phyloP scores from a whole-genome alignment of 2,113 vertebrate species.

The Nannobrachium achirus region DNA sequence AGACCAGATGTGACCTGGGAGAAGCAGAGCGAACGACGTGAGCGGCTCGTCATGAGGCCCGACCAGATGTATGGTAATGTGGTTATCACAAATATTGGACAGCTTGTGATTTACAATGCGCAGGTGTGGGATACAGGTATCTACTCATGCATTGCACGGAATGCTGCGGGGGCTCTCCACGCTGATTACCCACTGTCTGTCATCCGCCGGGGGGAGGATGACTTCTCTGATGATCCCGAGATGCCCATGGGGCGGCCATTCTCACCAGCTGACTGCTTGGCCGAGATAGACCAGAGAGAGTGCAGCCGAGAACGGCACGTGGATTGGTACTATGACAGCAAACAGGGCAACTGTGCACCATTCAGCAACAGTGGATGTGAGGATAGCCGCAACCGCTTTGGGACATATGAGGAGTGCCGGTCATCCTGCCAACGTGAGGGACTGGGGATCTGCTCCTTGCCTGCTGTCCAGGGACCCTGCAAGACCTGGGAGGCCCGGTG shows the following conservation, averaged over 20 bases:
- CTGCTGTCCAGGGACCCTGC: conserved; percentile 93
- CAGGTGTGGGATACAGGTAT: conserved; percentile 90
- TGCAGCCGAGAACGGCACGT: conserved; percentile 82
- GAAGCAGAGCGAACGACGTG: conserved; percentile 88
- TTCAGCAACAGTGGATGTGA: conserved; percentile 86
- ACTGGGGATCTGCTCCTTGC: conserved; percentile 83
- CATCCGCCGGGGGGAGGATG: conserved; percentile 72
- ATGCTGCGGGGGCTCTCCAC: conserved; percentile 85
- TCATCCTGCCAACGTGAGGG: conserved; percentile 83
- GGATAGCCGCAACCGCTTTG: conserved; percentile 85
- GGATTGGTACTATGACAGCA: conserved; percentile 90
- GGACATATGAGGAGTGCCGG: conserved; percentile 91
- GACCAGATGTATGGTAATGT: conserved; percentile 98
- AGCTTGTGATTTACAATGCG: conserved; percentile 95
- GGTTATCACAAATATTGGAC: conserved; percentile 95
- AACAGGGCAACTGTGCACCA: conserved; percentile 84
- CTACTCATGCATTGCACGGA: conserved; percentile 92
- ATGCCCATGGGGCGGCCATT: conserved; percentile 73
- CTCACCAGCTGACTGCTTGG: conserved; percentile 85
- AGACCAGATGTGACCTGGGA: conserved; percentile 94
- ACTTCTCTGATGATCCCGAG: conserved; percentile 70
- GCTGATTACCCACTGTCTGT: conserved; percentile 94
- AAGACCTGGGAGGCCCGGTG: conserved; percentile 90
- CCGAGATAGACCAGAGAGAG: conserved; percentile 77
- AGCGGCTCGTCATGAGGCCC: conserved; percentile 90